Evolutionary conservation across 1,140 invertebrate species (phyloP).

Genomic region (Brachionus rotundiformis): DNA sequence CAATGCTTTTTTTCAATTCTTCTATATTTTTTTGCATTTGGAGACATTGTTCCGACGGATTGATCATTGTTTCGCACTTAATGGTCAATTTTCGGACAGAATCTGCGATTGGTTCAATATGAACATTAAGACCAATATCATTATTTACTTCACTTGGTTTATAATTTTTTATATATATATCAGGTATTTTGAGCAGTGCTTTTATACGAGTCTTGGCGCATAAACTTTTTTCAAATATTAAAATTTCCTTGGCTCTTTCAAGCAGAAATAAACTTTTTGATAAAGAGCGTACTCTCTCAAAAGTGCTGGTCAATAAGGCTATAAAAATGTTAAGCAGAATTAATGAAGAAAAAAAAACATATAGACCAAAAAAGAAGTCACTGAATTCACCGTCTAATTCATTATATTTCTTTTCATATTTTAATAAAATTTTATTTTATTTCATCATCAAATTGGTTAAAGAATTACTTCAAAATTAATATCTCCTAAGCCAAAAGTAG

Average conservation of each 20-base stretch:
- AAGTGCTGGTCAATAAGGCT: conserved; percentile 8
- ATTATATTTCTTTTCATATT: not conserved
- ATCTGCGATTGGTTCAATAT: not conserved
- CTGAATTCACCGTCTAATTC: not conserved
- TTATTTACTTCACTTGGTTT: not conserved
- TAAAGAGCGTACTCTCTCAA: not conserved
- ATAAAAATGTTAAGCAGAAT: conserved; percentile 24
- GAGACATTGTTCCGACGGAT: too few species aligned
- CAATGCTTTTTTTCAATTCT: too few species aligned
- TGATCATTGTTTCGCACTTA: not conserved
- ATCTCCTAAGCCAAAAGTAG: not conserved
- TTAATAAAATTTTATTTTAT: not conserved
- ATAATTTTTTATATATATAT: not conserved
- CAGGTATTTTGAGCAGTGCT: not conserved
- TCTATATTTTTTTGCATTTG: too few species aligned
- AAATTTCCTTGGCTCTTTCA: not conserved
- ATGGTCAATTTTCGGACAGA: not conserved
- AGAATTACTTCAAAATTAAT: not conserved
- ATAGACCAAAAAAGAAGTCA: conserved; percentile 13
- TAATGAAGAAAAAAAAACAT: not conserved
- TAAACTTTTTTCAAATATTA: not conserved
- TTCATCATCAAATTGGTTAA: not conserved
- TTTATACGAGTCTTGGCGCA: not conserved
- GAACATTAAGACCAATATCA: not conserved
- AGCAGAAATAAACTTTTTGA: conserved; percentile 17